Conservation (phyloP, 2,113 vertebrate species). For the Sprattus sprattus region DNA sequence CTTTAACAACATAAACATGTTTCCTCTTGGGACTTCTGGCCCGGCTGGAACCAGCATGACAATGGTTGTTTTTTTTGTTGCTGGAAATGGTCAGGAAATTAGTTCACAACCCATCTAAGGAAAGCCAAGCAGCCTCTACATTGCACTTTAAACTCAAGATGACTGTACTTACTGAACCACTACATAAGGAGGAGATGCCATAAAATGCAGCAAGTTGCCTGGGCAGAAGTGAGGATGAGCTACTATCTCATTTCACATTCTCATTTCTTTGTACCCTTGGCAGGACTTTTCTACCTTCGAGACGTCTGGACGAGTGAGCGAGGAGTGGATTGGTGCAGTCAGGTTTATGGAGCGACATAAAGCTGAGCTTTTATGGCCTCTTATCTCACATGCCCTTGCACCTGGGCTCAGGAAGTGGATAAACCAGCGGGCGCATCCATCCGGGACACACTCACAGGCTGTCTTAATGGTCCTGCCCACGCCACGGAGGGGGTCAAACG, state of each 20-base stretch:
- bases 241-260: background rate
- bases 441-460: background rate
- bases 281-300: background rate
- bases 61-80: background rate
- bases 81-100: background rate
- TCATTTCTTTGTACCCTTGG: background rate
- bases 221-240: background rate
- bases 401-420: background rate
- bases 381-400: constrained; percentile 9
- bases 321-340: background rate
- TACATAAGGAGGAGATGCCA: background rate
- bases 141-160: background rate
- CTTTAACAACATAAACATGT: background rate
- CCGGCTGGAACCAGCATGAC: background rate
- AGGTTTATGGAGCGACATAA: constrained; percentile 5
- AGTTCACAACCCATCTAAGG: background rate
- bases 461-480: background rate
- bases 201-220: background rate
- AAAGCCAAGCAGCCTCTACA: background rate
- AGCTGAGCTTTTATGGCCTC: background rate
- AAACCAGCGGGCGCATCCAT: background rate
- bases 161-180: background rate
- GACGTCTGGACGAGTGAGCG: background rate
- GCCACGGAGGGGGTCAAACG: background rate
- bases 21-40: background rate